These are phyloP conservation scores for Spea multiplicata DNA, from an alignment of 2,113 vertebrate species.

Conservation along the genomic window DNA sequence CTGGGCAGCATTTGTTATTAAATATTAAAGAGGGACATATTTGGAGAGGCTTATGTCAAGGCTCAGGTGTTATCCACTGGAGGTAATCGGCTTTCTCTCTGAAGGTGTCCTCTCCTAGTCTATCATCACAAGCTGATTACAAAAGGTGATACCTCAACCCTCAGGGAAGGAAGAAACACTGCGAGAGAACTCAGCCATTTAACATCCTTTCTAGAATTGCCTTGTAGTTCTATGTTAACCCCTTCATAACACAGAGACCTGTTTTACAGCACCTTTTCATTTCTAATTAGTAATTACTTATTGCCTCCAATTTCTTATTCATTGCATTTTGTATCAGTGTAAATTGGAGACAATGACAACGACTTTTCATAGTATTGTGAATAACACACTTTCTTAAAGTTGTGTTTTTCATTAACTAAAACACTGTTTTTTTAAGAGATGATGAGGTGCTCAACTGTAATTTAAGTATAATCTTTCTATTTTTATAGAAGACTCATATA, in stretches of 20 bases:
- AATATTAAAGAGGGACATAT: slow-evolving; percentile 47
- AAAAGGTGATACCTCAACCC: slow-evolving; percentile 41
- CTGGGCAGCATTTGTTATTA: slow-evolving; percentile 24
- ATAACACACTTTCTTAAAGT: too few relatives aligned
- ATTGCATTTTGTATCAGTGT: too few relatives aligned
- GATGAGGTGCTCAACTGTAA: too few relatives aligned
- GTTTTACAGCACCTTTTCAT: too few relatives aligned
- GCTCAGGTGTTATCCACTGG: slow-evolving; percentile 45
- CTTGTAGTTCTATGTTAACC: slow-evolving; percentile 21
- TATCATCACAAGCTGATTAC: slow-evolving; percentile 45
- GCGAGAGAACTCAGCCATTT: slow-evolving; percentile 28
- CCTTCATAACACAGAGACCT: neutral
- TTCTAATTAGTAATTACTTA: too few relatives aligned
- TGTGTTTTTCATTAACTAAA: too few relatives aligned
- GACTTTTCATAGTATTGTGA: too few relatives aligned
- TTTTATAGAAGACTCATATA: too few relatives aligned
- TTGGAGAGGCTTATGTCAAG: slow-evolving; percentile 43
- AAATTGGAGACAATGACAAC: too few relatives aligned
- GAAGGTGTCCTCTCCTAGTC: slow-evolving; percentile 45
- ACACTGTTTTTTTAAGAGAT: too few relatives aligned
- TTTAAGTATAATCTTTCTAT: too few relatives aligned
- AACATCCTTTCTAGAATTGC: slow-evolving; percentile 35
- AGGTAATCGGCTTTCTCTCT: slow-evolving; percentile 45
- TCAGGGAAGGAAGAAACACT: slow-evolving; percentile 16
- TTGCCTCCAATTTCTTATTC: too few relatives aligned